Base-by-base conservation (phyloP, 1,140 invertebrate genomes). In the Bombus polaris region DNA sequence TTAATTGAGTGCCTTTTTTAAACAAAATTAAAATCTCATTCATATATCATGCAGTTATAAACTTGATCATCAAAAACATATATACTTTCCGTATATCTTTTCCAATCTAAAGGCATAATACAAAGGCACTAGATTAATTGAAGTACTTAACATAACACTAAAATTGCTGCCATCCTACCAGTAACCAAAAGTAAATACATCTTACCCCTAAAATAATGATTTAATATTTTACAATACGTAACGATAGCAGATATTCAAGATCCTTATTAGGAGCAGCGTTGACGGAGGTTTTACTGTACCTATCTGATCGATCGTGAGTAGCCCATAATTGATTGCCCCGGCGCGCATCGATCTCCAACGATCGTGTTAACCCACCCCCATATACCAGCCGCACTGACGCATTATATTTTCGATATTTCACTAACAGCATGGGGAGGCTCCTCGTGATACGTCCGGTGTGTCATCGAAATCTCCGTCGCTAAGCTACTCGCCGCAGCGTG, bases 401-500 rank as follows among this genome's bases (percentile, higher is more conserved):
- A 92, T 85, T 57, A 59, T 92, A 88, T 89, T 89, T 92, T 90
- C 91, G 90, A 91, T 92, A 91, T 92, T 94, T 93, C 89, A 94
- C 94, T 94, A 94, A 94, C 93, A 94, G 94, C 94, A 94, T 94
- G 92, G 92, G 90, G 92, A 93, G 81, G 87, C 71, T 81, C 81
- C 84, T 88, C 91, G 88, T 90, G 93, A 93, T 87, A 89, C 89
- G 85, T 85, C 90, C 85, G 88, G 86, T 73, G 88, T 90, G 88
- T 75, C 92, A 77, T 91, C 90, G 77, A 94, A 93, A 91, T 75
- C 88, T 28, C 39, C 91, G 80, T 89, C 92, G 77, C 82, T 93
- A 91, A 91, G 87, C 91, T 92, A 92, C 85, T 92, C 92, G 87
- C 88, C 91, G 68, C 92, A 93, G 59, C 91, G 91, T 80, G 79